Evolutionary conservation across 92 coral and sea anemone genomes (phyloP).

Genomic region (Parazoanthus darwini): DNA sequence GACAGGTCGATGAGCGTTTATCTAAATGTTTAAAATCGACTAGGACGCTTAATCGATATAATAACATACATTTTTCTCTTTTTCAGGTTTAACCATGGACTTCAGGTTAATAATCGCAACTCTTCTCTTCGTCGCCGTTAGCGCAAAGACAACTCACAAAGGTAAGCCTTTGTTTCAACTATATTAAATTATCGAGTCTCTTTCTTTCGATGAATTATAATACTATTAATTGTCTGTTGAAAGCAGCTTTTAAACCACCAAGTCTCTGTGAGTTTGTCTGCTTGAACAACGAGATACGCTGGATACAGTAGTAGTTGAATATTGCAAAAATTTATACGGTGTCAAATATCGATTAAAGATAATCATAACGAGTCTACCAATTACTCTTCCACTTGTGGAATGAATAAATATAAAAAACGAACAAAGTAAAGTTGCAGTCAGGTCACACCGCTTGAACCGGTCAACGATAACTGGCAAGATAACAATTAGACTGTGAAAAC

Average conservation of each 20-base stretch:
- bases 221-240: background rate
- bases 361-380: background rate
- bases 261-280: background rate
- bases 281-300: background rate
- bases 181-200: background rate
- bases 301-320: background rate
- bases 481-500: background rate
- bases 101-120: slow-evolving; percentile 80
- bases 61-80: slow-evolving; percentile 16
- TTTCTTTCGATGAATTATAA: background rate
- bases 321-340: background rate
- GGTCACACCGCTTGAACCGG: background rate
- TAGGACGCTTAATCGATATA: background rate
- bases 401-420: too few relatives aligned
- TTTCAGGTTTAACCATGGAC: slow-evolving; percentile 79
- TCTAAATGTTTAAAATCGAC: background rate
- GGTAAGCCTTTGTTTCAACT: slow-evolving; percentile 44
- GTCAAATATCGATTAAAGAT: background rate
- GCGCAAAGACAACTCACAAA: slow-evolving; percentile 74
- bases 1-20: background rate
- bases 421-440: background rate
- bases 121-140: slow-evolving; percentile 73
- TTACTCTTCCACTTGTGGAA: too few relatives aligned
- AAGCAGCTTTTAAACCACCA: background rate
- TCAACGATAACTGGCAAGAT: background rate